Evolutionary conservation across 2,113 vertebrate species (phyloP), one percentile per base, ranked within the genome.

Genomic region (Manacus vitellinus): DNA sequence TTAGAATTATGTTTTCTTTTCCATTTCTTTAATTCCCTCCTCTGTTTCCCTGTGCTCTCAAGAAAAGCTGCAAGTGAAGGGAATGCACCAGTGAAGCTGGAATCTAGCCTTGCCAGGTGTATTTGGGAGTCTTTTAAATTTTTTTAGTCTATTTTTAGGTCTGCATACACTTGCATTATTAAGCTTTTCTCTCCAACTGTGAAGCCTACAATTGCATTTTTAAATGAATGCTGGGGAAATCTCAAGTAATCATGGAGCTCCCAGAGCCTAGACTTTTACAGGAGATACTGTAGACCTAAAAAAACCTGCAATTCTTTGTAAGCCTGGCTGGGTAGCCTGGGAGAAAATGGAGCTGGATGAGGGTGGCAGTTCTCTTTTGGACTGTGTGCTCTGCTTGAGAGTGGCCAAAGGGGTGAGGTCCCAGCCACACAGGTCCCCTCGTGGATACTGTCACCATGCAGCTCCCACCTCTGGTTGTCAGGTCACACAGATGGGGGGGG

Each of bases 181-280:
- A 94, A 94, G 91, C 74, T 94, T 94, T 95, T 87, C 89, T 68
- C 77, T 95, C 93, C 89, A 84, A 44, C 94, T 94, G 84, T 79
- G 89, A 97, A 89, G 74, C 37, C 49, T 89, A 78, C 73, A 87
- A 54, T 66, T 94, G 84, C 46, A 58, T 85, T 92, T 96, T 87
- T 79, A 88, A 91, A 89, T 82, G 62, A 88, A 82, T 82, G 30
- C 66, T 63, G 31, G 20, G 66, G 62, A 91, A 92, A 58, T 74
- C 91, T 94, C 77, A 72, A 75, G 88, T 72, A 94, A 94, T 87
- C 28, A 80, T 14, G 31, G 35, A 75, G 66, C 66, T 91, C 80
- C 70, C 49, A 84, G 54, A 91, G 56, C 77, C 84, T 65, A 33
- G 33, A 54, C 46, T 87, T 81, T 37, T 62, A 33, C 19, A 54